Base-by-base conservation (phyloP, 2,888 invertebrate genomes). In the Adelphocoris suturalis region DNA sequence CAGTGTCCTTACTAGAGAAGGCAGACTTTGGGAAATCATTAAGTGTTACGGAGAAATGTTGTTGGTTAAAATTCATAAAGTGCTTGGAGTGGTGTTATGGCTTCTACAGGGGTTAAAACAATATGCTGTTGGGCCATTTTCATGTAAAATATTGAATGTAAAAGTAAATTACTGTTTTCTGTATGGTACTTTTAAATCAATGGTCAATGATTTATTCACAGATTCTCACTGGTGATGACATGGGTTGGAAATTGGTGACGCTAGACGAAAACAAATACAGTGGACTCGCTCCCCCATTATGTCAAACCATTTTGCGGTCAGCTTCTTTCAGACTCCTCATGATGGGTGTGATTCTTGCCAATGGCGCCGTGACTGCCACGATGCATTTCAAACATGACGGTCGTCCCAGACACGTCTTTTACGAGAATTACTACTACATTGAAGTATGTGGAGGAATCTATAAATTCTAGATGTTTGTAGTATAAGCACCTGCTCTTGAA, bases 261-360 rank as follows among this genome's bases (percentile, higher is more conserved):
- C 96, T 99, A 91, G 99, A 99, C 93, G 99, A 99, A 93, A 98
- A 98, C 93, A 98, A 98, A 93, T 97, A 98, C 93, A 97, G 97
- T 90, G 97, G 97, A 0, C 92, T 96, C 92, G 98, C 98, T 0
- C 98, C 98, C 11, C 96, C 97, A 92, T 95, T 97, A 84, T 97
- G 97, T 92, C 97, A 98, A 93, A 96, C 95, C 91, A 96, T 98
- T 92, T 94, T 99, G 52, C 96, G 97, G 82, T 98, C 98, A 0
- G 98, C 99, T 0, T 97, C 97, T 92, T 99, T 99, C 93, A 96
- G 99, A 0, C 95, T 98, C 92, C 94, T 98, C 28, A 97, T 99
- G 9, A 98, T 99, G 97, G 96, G 97, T 0, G 96, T 99, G 0
- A 98, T 99, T 86, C 94, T 99, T 89, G 97, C 98, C 4, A 99